Percentiles rank a stretch among this genome's conserved stretches.
These are phyloP conservation scores for Borostomias antarcticus DNA, from an alignment of 2,797 vertebrate genomes.

Conservation along the genomic window DNA sequence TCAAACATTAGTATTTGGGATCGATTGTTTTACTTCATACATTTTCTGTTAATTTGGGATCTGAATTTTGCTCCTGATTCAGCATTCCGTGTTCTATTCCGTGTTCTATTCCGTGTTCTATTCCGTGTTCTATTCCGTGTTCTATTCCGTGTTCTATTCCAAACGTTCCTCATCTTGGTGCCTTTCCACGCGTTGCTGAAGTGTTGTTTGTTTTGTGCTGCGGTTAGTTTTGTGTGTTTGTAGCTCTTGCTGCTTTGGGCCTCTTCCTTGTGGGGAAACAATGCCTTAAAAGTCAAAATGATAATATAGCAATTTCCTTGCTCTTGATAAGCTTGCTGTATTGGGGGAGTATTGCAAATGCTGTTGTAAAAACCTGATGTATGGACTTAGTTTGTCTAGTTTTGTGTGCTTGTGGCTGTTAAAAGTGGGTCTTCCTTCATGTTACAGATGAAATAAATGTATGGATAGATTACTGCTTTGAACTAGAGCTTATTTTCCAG, in stretches of 20 bases:
- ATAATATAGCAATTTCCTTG: neutral
- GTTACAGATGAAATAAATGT: neutral
- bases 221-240: neutral
- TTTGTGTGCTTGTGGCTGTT: neutral
- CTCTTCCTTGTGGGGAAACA: slow-evolving; percentile 15
- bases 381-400: neutral
- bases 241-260: slow-evolving; percentile 16
- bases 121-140: slow-evolving; percentile 30
- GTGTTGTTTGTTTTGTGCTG: slow-evolving; percentile 11
- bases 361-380: too few relatives aligned
- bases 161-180: slow-evolving; percentile 42
- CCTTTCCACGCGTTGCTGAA: slow-evolving; percentile 50
- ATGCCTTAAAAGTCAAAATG: neutral
- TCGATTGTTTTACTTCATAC: too few relatives aligned
- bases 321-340: neutral
- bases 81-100: slow-evolving; percentile 35
- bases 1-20: too few relatives aligned
- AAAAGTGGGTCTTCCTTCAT: too few relatives aligned
- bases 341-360: neutral
- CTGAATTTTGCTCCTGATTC: neutral
- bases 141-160: slow-evolving; percentile 33
- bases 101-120: slow-evolving; percentile 24
- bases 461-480: neutral
- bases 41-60: neutral
- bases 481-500: neutral